Base-by-base conservation (phyloP, 2,797 vertebrate species). In the Sternotherus odoratus region DNA sequence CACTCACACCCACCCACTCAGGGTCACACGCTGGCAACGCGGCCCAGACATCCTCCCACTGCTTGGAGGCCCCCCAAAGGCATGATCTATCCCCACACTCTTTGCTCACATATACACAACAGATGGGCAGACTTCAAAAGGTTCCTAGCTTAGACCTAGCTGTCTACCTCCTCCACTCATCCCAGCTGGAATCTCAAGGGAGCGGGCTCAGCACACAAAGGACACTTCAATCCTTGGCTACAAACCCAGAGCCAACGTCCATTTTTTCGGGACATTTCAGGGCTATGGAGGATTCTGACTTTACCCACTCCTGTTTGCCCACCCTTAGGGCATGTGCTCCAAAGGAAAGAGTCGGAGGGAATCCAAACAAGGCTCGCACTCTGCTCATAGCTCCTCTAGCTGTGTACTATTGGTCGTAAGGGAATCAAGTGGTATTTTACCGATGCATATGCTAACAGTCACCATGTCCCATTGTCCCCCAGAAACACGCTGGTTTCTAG, bases 261-360 rank as follows among this genome's bases (percentile, higher is more conserved):
- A 26, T 26, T 43, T 74, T 21, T 15, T 10, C 33, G 1, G 2
- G 81, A 63, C 24, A 12, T 33, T 69, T 94, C 24, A 26, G 75
- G 56, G 69, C 39, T 43, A 24, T 12, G 11, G 88, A 95, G 94
- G 92, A 96, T 88, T 43, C 94, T 74, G 90, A 94, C 94, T 95
- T 53, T 5, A 4, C 13, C 85, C 54, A 43, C 8, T 74, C 39
- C 39, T 46, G 0, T 0, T 10, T 10, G 85, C 85, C 93, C 94
- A 92, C 53, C 16, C 57, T 83, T 85, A 16, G 43, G 78, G 91
- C 94, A 95, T n/a, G 60, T 23, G 17, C 5, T 91, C 85, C 92
- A 90, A 91, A 43, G 11, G 17, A 85, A 46, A 86, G 12, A 75
- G 56, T 24, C 0, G 28, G 16, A 19, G n/a, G 60, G 77, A 8